Evolutionary conservation across 2,113 vertebrate species (phyloP).

Genomic region (Scopus umbretta): DNA sequence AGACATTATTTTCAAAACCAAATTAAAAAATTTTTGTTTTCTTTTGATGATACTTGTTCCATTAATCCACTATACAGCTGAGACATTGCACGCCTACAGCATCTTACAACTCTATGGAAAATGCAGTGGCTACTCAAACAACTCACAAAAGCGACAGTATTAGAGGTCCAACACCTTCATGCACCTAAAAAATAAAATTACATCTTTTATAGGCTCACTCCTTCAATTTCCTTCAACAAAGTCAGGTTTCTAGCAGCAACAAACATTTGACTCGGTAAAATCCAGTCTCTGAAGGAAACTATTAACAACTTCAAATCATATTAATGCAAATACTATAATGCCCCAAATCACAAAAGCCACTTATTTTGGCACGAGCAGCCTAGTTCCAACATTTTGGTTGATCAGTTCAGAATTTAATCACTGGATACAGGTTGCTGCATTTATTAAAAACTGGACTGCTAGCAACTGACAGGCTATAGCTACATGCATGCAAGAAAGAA

Average conservation of each 20-base stretch:
- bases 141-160: not conserved
- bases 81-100: not conserved
- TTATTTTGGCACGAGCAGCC: not conserved
- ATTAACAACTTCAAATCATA: not conserved
- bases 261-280: not conserved
- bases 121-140: not conserved
- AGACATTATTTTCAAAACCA: not conserved
- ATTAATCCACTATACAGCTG: not conserved
- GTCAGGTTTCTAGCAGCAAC: not conserved
- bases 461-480: not conserved
- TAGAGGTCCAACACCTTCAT: not conserved
- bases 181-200: not conserved
- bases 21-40: not conserved
- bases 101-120: not conserved
- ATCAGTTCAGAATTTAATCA: slow-evolving; percentile 27
- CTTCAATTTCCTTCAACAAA: not conserved
- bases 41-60: not conserved
- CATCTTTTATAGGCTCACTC: not conserved
- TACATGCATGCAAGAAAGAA: not conserved
- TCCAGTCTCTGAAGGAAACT: not conserved
- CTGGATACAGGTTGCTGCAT: not conserved
- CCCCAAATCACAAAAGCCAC: slow-evolving; percentile 18
- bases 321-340: not conserved
- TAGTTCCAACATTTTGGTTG: not conserved
- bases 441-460: slow-evolving; percentile 18